phyloP scores from a whole-genome alignment of 1,140 invertebrate species.

The Leucophenga varia region DNA sequence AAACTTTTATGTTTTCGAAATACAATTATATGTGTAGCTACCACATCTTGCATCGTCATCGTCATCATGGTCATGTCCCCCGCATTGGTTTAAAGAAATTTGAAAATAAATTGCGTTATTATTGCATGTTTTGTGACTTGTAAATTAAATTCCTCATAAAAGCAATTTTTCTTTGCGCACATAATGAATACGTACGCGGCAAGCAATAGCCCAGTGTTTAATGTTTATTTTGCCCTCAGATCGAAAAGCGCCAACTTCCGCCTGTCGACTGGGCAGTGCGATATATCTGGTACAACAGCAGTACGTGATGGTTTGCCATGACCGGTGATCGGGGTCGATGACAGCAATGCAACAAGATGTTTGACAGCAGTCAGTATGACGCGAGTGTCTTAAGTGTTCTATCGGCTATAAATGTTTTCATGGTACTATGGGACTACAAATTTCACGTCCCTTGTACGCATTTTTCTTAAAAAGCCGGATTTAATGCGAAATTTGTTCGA shows the following conservation, averaged over 20 bases:
- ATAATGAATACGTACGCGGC: slow-evolving; percentile 26
- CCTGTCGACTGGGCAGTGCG: slow-evolving; percentile 1
- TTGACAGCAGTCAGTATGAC: slow-evolving; percentile 46
- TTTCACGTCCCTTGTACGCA: no score
- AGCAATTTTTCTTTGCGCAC: slow-evolving; percentile 39
- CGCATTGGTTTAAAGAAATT: no score
- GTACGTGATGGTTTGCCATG: not conserved
- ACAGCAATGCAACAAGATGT: slow-evolving; percentile 36
- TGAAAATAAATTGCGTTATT: slow-evolving; percentile 54
- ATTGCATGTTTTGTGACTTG: slow-evolving; percentile 53
- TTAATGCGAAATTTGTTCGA: no score
- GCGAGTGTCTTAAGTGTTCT: slow-evolving; percentile 23
- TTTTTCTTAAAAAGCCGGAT: no score
- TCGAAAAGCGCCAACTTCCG: slow-evolving; percentile 5
- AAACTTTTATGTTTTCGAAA: no score
- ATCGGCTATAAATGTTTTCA: no score
- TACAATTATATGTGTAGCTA: no score
- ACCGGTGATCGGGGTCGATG: not conserved
- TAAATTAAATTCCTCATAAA: slow-evolving; percentile 56
- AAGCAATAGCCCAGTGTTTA: slow-evolving; percentile 33
- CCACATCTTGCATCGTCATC: no score
- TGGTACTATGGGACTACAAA: no score
- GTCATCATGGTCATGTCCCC: no score
- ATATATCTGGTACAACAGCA: slow-evolving; percentile 3
- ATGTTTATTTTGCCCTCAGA: not conserved